phyloP scores from a whole-genome alignment of 1,140 invertebrate species.

The Scylla paramamosain region DNA sequence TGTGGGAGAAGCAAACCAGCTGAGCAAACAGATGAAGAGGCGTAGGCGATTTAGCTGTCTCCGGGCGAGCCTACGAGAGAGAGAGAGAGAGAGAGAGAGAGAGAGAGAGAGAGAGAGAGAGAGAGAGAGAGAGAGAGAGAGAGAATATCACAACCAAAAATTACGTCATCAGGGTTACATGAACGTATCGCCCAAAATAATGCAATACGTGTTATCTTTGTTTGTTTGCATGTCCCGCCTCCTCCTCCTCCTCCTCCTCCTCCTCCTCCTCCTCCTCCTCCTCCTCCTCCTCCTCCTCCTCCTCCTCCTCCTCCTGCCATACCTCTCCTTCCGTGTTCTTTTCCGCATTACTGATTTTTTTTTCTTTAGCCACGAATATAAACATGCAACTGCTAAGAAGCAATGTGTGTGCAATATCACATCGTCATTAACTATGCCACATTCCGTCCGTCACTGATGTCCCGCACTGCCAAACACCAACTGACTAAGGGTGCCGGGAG shows the following conservation, averaged over 20 bases:
- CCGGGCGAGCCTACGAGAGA: not conserved
- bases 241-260: too few relatives aligned
- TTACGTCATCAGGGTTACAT: not conserved
- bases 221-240: not conserved
- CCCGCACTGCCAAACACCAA: too few relatives aligned
- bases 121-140: too few relatives aligned
- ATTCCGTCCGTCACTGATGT: too few relatives aligned
- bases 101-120: conserved; percentile 7
- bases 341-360: too few relatives aligned
- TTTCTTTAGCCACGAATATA: too few relatives aligned
- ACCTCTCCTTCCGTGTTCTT: not conserved
- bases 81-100: conserved; percentile 20
- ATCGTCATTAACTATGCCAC: too few relatives aligned
- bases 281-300: not conserved
- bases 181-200: not conserved
- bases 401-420: too few relatives aligned
- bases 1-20: not conserved
- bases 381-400: too few relatives aligned
- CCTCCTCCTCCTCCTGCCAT: not conserved
- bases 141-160: not conserved
- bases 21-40: too few relatives aligned
- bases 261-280: too few relatives aligned
- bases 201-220: not conserved
- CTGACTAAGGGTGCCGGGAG: too few relatives aligned
- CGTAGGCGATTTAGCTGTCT: not conserved